These are phyloP conservation scores for Netelia inedita DNA, from an alignment of 2,888 invertebrate species.

Conservation along the genomic window DNA sequence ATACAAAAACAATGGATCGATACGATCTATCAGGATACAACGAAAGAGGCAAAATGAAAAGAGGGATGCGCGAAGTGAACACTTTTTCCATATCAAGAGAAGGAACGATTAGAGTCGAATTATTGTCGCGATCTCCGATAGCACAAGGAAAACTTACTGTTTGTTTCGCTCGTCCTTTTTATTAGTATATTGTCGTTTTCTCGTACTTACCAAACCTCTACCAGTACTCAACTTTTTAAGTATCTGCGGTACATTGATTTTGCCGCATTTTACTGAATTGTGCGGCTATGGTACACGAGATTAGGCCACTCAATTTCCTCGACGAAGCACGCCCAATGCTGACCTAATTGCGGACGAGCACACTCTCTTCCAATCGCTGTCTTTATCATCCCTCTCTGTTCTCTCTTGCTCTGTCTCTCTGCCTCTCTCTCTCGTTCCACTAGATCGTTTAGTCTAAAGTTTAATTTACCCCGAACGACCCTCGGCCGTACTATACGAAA, in stretches of 20 bases:
- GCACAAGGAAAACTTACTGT: too few relatives aligned
- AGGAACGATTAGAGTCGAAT: background rate
- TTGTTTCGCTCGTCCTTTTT: too few relatives aligned
- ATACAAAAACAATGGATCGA: background rate
- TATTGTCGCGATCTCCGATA: background rate
- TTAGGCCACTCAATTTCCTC: constrained; percentile 53
- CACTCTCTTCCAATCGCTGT: constrained; percentile 20
- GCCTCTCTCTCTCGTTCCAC: constrained; percentile 17
- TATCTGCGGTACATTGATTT: background rate
- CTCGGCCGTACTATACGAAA: constrained; percentile 16
- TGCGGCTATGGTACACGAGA: constrained; percentile 18
- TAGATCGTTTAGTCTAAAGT: constrained; percentile 50
- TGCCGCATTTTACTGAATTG: background rate
- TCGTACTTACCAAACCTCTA: too few relatives aligned
- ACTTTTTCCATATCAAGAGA: too few relatives aligned
- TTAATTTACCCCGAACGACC: constrained; percentile 53
- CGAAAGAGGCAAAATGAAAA: background rate
- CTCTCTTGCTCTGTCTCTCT: background rate
- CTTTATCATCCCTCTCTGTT: constrained; percentile 8
- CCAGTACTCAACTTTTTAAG: background rate
- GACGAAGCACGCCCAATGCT: constrained; percentile 27
- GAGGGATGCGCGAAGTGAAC: background rate
- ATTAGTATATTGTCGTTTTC: too few relatives aligned
- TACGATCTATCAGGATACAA: background rate
- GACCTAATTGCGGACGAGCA: constrained; percentile 54